phyloP scores from a whole-genome alignment of 2,888 invertebrate genomes.

The Mellilla xanthometata region DNA sequence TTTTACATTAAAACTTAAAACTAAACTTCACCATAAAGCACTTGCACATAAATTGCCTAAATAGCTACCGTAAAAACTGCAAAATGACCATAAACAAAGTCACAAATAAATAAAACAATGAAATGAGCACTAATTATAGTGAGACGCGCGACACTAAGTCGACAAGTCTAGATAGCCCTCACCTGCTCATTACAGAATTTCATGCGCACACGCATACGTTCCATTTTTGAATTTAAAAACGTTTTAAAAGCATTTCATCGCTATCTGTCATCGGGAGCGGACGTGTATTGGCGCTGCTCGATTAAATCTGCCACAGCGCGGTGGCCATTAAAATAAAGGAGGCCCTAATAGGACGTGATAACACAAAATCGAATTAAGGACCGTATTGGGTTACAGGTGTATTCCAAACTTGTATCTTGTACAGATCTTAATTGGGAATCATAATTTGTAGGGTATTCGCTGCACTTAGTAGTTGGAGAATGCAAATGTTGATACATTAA shows the following conservation, averaged over 20 bases:
- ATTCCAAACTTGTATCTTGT: constrained; percentile 30
- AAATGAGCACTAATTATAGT: constrained; percentile 18
- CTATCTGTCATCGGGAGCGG: constrained; percentile 74
- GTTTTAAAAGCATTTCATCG: constrained; percentile 62
- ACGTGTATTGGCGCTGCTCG: constrained; percentile 54
- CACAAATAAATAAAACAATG: constrained; percentile 33
- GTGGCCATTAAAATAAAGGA: constrained; percentile 68
- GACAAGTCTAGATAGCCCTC: constrained; percentile 58
- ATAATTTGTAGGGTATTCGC: constrained; percentile 34
- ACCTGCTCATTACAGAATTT: constrained; percentile 68
- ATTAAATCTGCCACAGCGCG: constrained; percentile 68
- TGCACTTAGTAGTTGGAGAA: not conserved
- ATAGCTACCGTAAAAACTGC: not conserved
- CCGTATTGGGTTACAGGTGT: constrained; percentile 42
- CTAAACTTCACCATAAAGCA: too few species aligned
- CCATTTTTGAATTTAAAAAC: constrained; percentile 59
- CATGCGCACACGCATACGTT: constrained; percentile 52
- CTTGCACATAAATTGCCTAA: not conserved
- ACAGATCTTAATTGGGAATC: constrained; percentile 32
- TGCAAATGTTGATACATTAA: too few species aligned
- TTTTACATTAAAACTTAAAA: too few species aligned
- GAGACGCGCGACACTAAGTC: constrained; percentile 55
- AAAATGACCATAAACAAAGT: constrained; percentile 4
- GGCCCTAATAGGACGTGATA: constrained; percentile 61
- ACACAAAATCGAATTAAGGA: constrained; percentile 5